phyloP scores from a whole-genome alignment of 2,888 invertebrate species.

The Drosophila affinis region DNA sequence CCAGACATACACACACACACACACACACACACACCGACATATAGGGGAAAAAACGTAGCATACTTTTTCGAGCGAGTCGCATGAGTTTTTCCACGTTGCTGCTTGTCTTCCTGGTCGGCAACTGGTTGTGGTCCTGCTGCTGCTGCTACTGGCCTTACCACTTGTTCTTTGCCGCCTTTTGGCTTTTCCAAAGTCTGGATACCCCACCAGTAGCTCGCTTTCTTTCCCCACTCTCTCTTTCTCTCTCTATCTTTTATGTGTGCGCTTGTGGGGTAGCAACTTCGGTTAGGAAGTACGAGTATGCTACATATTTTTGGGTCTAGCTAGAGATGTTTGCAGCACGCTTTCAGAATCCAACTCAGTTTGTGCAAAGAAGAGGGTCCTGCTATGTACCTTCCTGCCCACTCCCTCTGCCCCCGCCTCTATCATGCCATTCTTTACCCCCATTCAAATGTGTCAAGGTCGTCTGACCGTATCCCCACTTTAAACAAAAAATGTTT shows the following conservation, averaged over 20 bases:
- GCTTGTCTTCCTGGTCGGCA: constrained; percentile 43
- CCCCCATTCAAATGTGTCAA: constrained; percentile 61
- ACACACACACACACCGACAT: constrained; percentile 4
- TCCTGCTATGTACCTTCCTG: neutral
- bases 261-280: constrained; percentile 55
- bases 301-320: constrained; percentile 77
- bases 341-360: constrained; percentile 36
- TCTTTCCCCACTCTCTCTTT: constrained; percentile 19
- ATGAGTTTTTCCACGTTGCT: constrained; percentile 68
- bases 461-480: constrained; percentile 58
- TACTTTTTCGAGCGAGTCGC: constrained; percentile 71
- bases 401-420: neutral
- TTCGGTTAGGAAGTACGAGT: constrained; percentile 73
- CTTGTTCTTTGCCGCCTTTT: constrained; percentile 67
- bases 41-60: constrained; percentile 57
- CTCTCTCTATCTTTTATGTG: constrained; percentile 10
- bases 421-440: neutral
- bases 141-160: constrained; percentile 40
- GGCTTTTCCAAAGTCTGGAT: constrained; percentile 39
- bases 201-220: constrained; percentile 13
- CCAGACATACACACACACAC: constrained; percentile 14
- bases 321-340: constrained; percentile 55
- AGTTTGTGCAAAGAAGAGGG: neutral
- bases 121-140: constrained; percentile 17
- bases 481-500: constrained; percentile 57